Evolutionary conservation across 2,888 invertebrate species (phyloP).

Genomic region (Pammene aurita): DNA sequence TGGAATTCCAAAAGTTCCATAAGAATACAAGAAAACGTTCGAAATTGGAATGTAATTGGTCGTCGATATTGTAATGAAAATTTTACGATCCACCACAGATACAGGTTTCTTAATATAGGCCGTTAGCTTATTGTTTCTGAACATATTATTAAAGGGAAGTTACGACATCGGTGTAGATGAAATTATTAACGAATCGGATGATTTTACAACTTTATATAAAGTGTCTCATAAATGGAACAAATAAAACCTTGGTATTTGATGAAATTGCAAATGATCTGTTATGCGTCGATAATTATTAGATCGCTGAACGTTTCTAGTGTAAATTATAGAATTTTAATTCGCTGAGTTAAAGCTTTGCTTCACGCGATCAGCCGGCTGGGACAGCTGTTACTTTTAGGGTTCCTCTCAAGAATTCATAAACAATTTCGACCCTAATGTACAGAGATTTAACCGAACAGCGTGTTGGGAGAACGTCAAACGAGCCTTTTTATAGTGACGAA

Average conservation of each 20-base stretch:
- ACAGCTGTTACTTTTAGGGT: slow-evolving; percentile 49
- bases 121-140: too few relatives aligned
- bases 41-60: too few relatives aligned
- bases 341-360: slow-evolving; percentile 47
- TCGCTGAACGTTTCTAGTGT: slow-evolving; percentile 36
- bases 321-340: slow-evolving; percentile 28
- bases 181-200: too few relatives aligned
- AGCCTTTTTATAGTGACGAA: slow-evolving; percentile 56
- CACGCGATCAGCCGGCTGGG: slow-evolving; percentile 51
- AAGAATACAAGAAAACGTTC: too few relatives aligned
- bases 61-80: too few relatives aligned
- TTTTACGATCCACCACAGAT: too few relatives aligned
- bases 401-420: slow-evolving; percentile 1
- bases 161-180: too few relatives aligned
- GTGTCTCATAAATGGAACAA: background rate
- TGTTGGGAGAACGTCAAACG: background rate
- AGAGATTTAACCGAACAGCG: background rate
- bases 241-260: slow-evolving; percentile 22
- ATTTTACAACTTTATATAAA: too few relatives aligned
- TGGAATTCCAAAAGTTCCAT: too few relatives aligned
- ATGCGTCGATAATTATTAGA: slow-evolving; percentile 34
- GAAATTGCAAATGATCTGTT: slow-evolving; percentile 20
- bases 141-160: too few relatives aligned
- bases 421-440: slow-evolving; percentile 12
- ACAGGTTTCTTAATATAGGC: too few relatives aligned